phyloP scores from a whole-genome alignment of 2,797 vertebrate genomes.

The Furcifer pardalis region DNA sequence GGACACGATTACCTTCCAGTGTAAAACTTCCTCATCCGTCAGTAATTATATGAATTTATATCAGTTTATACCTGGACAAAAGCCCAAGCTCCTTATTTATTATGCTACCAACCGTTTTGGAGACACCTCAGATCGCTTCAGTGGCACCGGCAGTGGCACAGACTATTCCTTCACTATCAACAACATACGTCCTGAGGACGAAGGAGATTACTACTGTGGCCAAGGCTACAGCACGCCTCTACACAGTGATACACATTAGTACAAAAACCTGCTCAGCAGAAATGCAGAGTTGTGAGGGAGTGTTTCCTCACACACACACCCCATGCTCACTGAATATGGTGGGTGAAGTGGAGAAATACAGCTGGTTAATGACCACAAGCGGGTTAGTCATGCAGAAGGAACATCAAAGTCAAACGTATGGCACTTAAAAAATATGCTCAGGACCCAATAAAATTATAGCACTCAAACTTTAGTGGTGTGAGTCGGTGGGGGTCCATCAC shows the following conservation, averaged over 20 bases:
- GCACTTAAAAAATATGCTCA: no score
- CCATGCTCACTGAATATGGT: no score
- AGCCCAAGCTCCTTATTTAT: constrained; percentile 1
- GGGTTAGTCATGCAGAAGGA: no score
- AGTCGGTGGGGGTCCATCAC: no score
- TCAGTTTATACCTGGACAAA: constrained; percentile 15
- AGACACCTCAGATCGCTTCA: neutral
- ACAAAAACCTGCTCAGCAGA: neutral
- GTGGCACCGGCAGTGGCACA: neutral
- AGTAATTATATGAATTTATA: neutral
- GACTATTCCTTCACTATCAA: neutral
- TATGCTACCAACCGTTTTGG: neutral
- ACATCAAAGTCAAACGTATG: no score
- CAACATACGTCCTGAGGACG: neutral
- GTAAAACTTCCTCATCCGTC: neutral
- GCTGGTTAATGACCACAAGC: no score
- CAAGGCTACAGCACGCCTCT: neutral
- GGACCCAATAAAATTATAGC: no score
- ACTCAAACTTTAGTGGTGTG: no score
- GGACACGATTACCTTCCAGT: constrained; percentile 19
- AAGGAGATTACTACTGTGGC: neutral
- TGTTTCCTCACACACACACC: no score
- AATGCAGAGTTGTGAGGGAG: no score
- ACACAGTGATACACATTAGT: no score
- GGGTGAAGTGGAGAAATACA: no score